Conservation (phyloP, 2,888 invertebrate species). For the Trimorus sp. region DNA sequence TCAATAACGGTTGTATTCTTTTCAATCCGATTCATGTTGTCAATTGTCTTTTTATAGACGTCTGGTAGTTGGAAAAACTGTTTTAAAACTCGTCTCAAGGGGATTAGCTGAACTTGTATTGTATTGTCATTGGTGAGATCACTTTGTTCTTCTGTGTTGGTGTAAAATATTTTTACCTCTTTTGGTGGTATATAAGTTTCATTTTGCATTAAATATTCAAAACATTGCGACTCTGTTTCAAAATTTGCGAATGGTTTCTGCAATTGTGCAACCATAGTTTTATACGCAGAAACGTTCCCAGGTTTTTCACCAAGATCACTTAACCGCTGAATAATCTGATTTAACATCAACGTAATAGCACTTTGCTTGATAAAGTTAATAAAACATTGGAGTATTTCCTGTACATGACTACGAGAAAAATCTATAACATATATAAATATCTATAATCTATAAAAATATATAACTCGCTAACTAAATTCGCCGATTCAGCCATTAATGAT, state of each 20-base stretch:
- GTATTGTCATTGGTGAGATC: not conserved
- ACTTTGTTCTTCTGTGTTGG: not conserved
- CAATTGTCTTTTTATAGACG: not conserved
- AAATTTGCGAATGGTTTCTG: conserved; percentile 2
- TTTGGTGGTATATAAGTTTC: not conserved
- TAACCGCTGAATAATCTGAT: not conserved
- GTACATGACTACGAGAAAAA: not conserved
- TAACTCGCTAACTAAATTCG: not conserved
- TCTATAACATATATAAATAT: no score
- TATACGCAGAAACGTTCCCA: conserved; percentile 8
- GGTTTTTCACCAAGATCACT: conserved; percentile 15
- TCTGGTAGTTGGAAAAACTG: not conserved
- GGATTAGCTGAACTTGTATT: not conserved
- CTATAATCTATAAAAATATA: no score
- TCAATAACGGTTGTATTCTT: not conserved
- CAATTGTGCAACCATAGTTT: conserved; percentile 1
- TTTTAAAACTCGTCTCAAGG: not conserved
- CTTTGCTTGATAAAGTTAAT: not conserved
- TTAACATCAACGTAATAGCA: not conserved
- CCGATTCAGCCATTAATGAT: not conserved
- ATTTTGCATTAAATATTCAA: not conserved
- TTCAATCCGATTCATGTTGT: not conserved
- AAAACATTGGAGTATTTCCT: not conserved
- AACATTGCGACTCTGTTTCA: not conserved
- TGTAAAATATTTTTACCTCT: not conserved